A percentile compares a stretch with the other conserved stretches of the same genome.
phyloP scores from a whole-genome alignment of 2,888 invertebrate species.

The Eilema depressum region DNA sequence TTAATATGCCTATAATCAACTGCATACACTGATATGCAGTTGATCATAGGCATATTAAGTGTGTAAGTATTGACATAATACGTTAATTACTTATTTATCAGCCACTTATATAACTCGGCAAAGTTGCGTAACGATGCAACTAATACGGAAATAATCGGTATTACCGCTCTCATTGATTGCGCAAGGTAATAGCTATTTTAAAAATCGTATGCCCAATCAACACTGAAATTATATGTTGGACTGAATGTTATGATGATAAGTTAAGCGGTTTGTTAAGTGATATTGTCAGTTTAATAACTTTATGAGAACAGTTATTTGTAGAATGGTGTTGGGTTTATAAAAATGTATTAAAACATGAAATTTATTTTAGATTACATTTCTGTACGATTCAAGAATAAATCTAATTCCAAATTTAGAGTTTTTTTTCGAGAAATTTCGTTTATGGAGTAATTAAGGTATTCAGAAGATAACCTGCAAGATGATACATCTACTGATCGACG shows the following conservation, averaged over 20 bases:
- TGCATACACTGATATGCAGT: neutral
- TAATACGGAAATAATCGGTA: slow-evolving; percentile 47
- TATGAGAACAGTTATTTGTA: slow-evolving; percentile 16
- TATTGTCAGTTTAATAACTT: slow-evolving; percentile 20
- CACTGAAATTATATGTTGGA: slow-evolving; percentile 18
- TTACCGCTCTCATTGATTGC: slow-evolving; percentile 41
- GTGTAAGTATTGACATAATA: neutral
- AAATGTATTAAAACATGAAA: no score
- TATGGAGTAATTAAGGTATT: no score
- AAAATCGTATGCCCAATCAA: slow-evolving; percentile 29
- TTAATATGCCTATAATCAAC: neutral
- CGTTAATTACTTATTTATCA: slow-evolving; percentile 5
- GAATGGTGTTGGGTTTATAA: no score
- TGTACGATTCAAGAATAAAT: no score
- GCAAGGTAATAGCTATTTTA: slow-evolving; percentile 26
- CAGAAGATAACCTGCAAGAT: no score
- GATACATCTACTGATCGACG: no score
- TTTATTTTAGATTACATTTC: no score
- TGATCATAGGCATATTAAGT: no score
- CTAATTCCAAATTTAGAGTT: no score
- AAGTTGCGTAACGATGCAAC: slow-evolving; percentile 27
- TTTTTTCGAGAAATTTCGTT: no score
- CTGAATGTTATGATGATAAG: slow-evolving; percentile 23
- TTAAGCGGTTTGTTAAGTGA: slow-evolving; percentile 33
- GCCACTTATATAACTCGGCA: neutral